Conservation (phyloP, 2,113 vertebrate species). For the Mastomys coucha region DNA sequence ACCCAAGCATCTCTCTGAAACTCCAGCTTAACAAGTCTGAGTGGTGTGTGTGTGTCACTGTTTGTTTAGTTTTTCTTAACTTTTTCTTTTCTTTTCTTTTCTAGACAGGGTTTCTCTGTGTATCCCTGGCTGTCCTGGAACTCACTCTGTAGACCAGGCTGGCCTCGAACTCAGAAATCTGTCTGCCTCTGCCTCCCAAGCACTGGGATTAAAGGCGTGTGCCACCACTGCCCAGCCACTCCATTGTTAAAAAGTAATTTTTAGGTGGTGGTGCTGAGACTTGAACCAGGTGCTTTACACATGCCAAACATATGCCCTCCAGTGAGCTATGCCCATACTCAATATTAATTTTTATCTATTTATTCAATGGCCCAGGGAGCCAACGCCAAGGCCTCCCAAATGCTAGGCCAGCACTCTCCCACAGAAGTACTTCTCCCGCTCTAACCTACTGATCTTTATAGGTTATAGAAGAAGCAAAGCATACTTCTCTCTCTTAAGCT, state of each 20-base stretch:
- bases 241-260: not conserved
- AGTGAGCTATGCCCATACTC: not conserved
- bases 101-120: no score
- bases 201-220: no score
- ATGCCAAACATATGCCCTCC: not conserved
- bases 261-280: not conserved
- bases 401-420: no score
- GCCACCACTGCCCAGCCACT: no score
- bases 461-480: not conserved
- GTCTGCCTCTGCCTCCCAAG: no score
- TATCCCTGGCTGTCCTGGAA: no score
- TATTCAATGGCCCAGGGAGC: not conserved
- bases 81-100: no score
- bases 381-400: not conserved
- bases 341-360: not conserved
- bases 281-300: not conserved
- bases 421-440: not conserved
- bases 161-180: no score
- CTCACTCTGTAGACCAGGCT: no score
- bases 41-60: not conserved
- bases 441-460: not conserved
- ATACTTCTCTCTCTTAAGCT: not conserved
- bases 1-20: not conserved
- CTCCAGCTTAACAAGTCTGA: not conserved
- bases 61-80: no score